Evolutionary conservation across 37 sponge, comb jelly and placozoan species (phyloP).

Genomic region (Ianthella basta): DNA sequence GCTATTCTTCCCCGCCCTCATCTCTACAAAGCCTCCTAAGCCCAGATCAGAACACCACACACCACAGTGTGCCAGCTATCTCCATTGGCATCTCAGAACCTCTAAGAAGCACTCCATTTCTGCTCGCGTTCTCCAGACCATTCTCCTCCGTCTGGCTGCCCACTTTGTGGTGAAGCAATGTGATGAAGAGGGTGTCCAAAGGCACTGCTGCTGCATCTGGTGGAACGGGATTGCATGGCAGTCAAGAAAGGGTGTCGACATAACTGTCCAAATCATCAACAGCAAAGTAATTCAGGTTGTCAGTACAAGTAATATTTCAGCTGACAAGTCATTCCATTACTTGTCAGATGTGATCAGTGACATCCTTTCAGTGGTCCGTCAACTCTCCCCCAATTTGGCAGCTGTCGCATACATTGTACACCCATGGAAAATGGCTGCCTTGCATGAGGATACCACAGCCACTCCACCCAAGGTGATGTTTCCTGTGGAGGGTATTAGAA

Average conservation of each 20-base stretch:
- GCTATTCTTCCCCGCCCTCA: no score
- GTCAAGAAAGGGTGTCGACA: constrained; percentile 4
- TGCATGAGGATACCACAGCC: constrained; percentile 6
- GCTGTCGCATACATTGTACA: neutral
- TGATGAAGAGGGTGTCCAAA: no score
- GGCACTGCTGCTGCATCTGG: neutral
- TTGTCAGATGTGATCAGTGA: neutral
- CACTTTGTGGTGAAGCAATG: neutral
- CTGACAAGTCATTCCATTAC: neutral
- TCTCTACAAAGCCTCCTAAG: no score
- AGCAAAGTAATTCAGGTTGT: neutral
- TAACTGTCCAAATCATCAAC: neutral
- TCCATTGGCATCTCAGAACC: neutral
- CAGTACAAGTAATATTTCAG: neutral
- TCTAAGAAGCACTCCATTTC: neutral
- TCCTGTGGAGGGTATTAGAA: neutral
- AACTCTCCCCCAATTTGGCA: neutral
- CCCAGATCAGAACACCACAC: no score
- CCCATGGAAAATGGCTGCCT: neutral
- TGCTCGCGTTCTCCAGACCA: constrained; percentile 20
- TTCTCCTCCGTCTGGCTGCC: constrained; percentile 1
- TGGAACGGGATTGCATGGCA: constrained; percentile 1
- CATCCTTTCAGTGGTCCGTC: neutral
- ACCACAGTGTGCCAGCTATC: neutral
- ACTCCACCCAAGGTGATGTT: constrained; percentile 7